Percentiles rank a stretch among this genome's conserved stretches.
phyloP scores from a whole-genome alignment of 2,797 vertebrate genomes.

The Melanotaenia maccullochi region DNA sequence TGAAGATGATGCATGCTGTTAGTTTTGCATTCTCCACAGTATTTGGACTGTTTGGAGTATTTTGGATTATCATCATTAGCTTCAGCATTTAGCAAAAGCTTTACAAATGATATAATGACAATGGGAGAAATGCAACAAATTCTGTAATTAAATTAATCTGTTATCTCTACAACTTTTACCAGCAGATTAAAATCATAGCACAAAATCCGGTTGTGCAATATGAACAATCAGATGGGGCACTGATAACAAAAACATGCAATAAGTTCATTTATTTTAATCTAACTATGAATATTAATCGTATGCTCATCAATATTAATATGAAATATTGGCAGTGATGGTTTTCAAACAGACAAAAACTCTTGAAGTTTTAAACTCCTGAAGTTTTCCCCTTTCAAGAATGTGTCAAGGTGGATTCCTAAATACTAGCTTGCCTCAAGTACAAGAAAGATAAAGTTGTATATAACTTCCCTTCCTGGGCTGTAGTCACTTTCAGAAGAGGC shows the following conservation, averaged over 20 bases:
- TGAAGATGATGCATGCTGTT: too few relatives aligned
- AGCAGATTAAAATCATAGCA: slow-evolving; percentile 2
- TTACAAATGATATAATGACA: not conserved
- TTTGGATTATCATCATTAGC: not conserved
- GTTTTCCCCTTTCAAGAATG: too few relatives aligned
- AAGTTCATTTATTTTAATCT: slow-evolving; percentile 41
- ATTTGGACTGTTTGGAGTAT: too few relatives aligned
- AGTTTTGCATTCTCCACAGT: too few relatives aligned
- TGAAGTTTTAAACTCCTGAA: too few relatives aligned
- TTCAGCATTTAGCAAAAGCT: not conserved
- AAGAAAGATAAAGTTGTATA: slow-evolving; percentile 65
- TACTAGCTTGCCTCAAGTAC: slow-evolving; percentile 50
- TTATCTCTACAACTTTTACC: not conserved
- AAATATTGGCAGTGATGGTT: slow-evolving; percentile 14
- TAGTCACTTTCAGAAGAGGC: slow-evolving; percentile 42
- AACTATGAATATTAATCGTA: slow-evolving; percentile 53
- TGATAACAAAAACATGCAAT: slow-evolving; percentile 9
- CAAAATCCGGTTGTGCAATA: not conserved
- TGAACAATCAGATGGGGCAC: slow-evolving; percentile 5
- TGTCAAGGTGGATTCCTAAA: slow-evolving; percentile 25
- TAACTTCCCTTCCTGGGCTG: slow-evolving; percentile 26
- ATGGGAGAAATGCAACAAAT: not conserved
- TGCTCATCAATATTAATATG: slow-evolving; percentile 19
- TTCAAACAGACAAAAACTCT: too few relatives aligned
- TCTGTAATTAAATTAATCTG: not conserved